Base-by-base conservation (phyloP, 2,113 vertebrate genomes). In the Xiphophorus couchianus region DNA sequence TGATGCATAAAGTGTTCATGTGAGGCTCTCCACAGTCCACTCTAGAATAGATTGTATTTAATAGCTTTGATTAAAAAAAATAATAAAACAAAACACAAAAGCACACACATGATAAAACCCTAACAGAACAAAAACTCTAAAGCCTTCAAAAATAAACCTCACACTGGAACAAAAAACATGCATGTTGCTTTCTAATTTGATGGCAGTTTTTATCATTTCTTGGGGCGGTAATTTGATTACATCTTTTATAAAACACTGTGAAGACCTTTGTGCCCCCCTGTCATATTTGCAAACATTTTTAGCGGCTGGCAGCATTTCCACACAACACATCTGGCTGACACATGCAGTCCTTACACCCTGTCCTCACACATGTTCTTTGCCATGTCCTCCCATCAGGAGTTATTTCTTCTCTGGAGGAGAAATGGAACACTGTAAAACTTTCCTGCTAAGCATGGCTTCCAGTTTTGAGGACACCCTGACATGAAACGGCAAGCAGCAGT, bases 331-430 rank as follows among this genome's bases (percentile, higher is more conserved):
- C 22, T 58, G 22, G 19, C 5, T 25, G 51, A 58, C 22, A n/a
- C 51, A 58, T 58, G 51, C 51, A 58, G 51, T n/a, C 25, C 51
- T n/a, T n/a, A 58, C 42, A 51, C 27, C 6, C 11, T 31, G 63
- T 75, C 44, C 79, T 80, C 77, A 74, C 61, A 70, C 65, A 69
- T 77, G 17, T 73, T 27, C 30, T 71, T 48, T 58, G 70, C 9
- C 37, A 13, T 25, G 62, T 61, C 51, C 0, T 1, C 27, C 54
- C 65, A 74, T 42, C 79, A 28, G 17, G 66, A 81, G 73, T 65
- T 66, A 72, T 62, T 75, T 84, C 30, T 73, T 74, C 68, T 79
- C 19, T n/a, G 35, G 74, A 74, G 62, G 42, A 75, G 61, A 60
- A 71, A 22, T 29, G 44, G 29, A 87, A 60, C 69, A 74, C n/a